Base-by-base conservation (phyloP, 2,888 invertebrate genomes). In the Caenorhabditis angaria region DNA sequence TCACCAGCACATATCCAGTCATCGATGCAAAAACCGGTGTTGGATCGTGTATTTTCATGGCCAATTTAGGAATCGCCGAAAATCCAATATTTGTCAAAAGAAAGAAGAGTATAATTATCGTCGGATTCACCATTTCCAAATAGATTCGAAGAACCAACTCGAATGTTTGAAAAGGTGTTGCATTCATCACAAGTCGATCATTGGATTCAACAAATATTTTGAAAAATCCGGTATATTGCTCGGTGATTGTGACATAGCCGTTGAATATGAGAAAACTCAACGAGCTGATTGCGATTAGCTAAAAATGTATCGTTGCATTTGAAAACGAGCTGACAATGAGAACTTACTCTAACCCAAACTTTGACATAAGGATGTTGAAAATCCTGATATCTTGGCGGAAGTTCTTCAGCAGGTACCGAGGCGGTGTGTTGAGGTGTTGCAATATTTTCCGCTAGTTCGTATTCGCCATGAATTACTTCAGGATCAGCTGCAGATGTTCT, bases 361-460 rank as follows among this genome's bases (percentile, higher is more conserved):
- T 72, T 72, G 2, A 29, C 61, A 48, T 58, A 28, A n/a, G 67
- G 64, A 50, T 72, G 72, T 14, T 60, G 57, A 20, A 18, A 25
- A n/a, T 58, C 54, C 3, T 67, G 61, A 29, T 67, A 72, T 28
- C 54, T 41, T 24, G 67, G 65, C 22, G 20, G 55, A 32, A 32
- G 4, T 6, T 58, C 58, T 20, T 47, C 35, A 25, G 4, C 35
- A 12, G 4, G 14, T 18, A 35, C 35, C 8, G 51, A 20, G 6
- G 58, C 48, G 48, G 32, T 6, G 22, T 20, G 41, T 10, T 18
- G 6, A 32, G 53, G n/a, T 3, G 41, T 22, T 12, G 25, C n/a
- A 22, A 58, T 8, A 18, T 70, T 66, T 25, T 70, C 66, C 12
- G 51, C 58, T 20, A 65, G 32, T 20, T 70, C 70, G 24, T 32